Conservation (phyloP, 1,140 invertebrate genomes). For the Drosophila orosa region DNA sequence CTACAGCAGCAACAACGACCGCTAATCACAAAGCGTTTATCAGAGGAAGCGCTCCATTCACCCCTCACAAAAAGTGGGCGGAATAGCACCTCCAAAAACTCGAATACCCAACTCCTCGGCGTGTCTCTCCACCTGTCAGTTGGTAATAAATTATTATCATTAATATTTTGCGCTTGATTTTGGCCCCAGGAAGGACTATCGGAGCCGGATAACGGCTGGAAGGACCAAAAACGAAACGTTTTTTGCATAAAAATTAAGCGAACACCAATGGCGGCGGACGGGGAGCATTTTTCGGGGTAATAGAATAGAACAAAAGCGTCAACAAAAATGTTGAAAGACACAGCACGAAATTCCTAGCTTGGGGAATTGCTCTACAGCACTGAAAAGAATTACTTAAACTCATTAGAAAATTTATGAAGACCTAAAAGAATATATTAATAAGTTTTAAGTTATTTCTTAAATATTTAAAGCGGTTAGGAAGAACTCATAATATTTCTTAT, state of each 20-base stretch:
- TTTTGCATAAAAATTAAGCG: constrained; percentile 72
- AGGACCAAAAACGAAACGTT: constrained; percentile 53
- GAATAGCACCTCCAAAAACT: constrained; percentile 26
- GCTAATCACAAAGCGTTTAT: constrained; percentile 75
- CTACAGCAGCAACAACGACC: constrained; percentile 41
- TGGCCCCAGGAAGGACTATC: constrained; percentile 38
- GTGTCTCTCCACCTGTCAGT: constrained; percentile 62
- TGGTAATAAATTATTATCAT: constrained; percentile 77
- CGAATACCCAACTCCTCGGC: not conserved
- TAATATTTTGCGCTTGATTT: constrained; percentile 77
- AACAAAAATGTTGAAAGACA: constrained; percentile 56
- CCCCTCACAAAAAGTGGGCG: constrained; percentile 2
- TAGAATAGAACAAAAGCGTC: constrained; percentile 74
- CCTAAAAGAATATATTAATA: too few relatives aligned
- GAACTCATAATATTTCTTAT: not conserved
- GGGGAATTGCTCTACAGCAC: not conserved
- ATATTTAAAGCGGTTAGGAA: too few relatives aligned
- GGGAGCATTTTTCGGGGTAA: constrained; percentile 37
- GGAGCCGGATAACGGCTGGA: constrained; percentile 14
- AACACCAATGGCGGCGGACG: constrained; percentile 15
- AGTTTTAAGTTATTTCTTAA: too few relatives aligned
- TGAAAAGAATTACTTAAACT: not conserved
- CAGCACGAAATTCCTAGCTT: constrained; percentile 45
- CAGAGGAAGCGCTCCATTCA: constrained; percentile 27
- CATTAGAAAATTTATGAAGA: not conserved